Base-by-base conservation (phyloP, 2,888 invertebrate species). In the Drosophila pegasa region DNA sequence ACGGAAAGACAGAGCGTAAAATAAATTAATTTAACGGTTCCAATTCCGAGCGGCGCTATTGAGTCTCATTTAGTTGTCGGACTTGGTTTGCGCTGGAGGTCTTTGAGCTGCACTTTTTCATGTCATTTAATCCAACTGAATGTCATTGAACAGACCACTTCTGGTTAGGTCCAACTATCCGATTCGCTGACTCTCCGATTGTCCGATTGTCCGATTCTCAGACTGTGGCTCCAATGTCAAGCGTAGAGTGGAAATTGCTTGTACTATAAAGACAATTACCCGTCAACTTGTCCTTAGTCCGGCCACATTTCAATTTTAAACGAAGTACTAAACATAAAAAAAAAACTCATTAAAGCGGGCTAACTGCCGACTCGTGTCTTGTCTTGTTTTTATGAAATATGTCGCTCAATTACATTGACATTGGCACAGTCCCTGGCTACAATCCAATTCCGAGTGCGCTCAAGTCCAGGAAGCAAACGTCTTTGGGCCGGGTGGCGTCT, bases 141-240 rank as follows among this genome's bases (percentile, higher is more conserved):
- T 88, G 88, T 55, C 77, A 83, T 88, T 82, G 77, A 62, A 69
- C 59, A 45, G 52, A 66, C 77, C 61, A 72, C 64, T 83, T 88
- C 87, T 86, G 87, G 87, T 84, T 76, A 37, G 43, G 27, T 27
- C 31, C 43, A 57, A 50, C 48, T 48, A 29, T 43, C 35, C 22
- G 29, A 35, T 25, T 29, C 18, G 37, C 29, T 16, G 29, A 35
- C n/a, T 29, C 18, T 33, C 29, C 20, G 29, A 31, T 56, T 25
- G 37, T 16, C 8, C 33, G 14, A 50, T 29, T 50, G n/a, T 38
- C 27, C n/a, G 27, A 14, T 48, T 18, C 45, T 47, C 16, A 9
- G n/a, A n/a, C 45, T 14, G 45, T 57, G 57, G 20, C 61, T 66
- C 66, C 82, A 82, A 87, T 82, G 82, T 80, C 82, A 81, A 75